These are phyloP conservation scores for Echinarachnius parma DNA, from an alignment of 53 echinoderm and acorn worm species.

Conservation along the genomic window DNA sequence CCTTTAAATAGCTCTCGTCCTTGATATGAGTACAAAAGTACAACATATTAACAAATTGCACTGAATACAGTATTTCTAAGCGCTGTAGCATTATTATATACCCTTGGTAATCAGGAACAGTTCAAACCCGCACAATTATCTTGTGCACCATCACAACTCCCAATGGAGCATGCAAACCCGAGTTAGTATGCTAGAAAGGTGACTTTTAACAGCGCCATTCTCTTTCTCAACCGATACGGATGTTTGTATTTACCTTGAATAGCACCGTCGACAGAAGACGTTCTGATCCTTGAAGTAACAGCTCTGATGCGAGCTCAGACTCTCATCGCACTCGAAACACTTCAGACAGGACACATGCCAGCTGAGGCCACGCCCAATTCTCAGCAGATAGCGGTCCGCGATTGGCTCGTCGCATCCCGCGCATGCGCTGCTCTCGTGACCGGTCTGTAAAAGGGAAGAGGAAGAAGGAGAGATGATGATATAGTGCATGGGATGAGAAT, in stretches of 20 bases:
- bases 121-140: no score
- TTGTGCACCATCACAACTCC: no score
- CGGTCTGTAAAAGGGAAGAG: conserved; percentile 29
- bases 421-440: conserved; percentile 61
- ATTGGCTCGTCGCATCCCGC: conserved; percentile 70
- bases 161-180: no score
- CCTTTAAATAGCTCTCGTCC: no score
- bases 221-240: no score
- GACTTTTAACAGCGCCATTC: no score
- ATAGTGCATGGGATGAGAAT: background rate
- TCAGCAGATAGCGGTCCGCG: conserved; percentile 69
- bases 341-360: conserved; percentile 81
- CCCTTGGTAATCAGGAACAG: no score
- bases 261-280: conserved; percentile 80
- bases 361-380: conserved; percentile 61
- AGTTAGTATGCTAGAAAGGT: no score
- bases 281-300: conserved; percentile 74
- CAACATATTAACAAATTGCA: no score
- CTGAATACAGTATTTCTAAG: no score
- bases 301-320: conserved; percentile 57
- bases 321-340: conserved; percentile 63
- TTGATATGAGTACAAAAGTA: no score
- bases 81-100: no score
- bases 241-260: conserved; percentile 85
- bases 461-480: background rate